Evolutionary conservation across 2,113 vertebrate genomes (phyloP), one percentile per base, ranked within the genome.

Genomic region (Hylia prasina): DNA sequence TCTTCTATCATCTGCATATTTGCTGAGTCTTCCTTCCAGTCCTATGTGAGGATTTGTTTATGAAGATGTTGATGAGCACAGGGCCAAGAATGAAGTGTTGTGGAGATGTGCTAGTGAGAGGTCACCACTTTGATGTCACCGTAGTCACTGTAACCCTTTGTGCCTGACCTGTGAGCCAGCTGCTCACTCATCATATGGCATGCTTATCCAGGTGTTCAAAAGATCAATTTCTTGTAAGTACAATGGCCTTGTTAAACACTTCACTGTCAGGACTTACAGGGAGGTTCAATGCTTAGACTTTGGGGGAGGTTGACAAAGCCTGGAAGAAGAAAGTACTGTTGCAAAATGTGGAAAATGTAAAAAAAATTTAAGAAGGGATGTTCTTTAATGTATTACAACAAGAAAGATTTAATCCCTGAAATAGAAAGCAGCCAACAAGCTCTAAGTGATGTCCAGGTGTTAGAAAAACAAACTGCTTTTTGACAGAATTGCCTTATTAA

Each of bases 31-130:
- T 14, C 14, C 14, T 45, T 39, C 57, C 18, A n/a, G 18, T 39
- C 57, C n/a, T 45, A 30, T 1, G 1, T 54, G 11, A 14, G 18
- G 18, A 1, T 47, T 39, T 6, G 4, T 54, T 45, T 39, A 56
- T 56, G 19, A n/a, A 54, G n/a, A 15, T 30, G 28, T 47, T 56
- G 23, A 56, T 75, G 42, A 40, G 60, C 28, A 39, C 23, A 73
- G 23, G 28, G 18, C 28, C 0, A 0, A 23, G 48, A 10, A 47
- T 47, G 15, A 40, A 47, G n/a, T 18, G 4, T 18, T 72, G 22
- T 21, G 24, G 18, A 19, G 2, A 28, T 15, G 48, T 22, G 12
- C 50, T 11, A 39, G 17, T 40, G 50, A 19, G 28, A 56, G 28
- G 30, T 64, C 12, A 40, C 30, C 28, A n/a, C 12, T 8, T 0